Conservation (phyloP, 2,113 vertebrate species). For the Empidonax traillii region DNA sequence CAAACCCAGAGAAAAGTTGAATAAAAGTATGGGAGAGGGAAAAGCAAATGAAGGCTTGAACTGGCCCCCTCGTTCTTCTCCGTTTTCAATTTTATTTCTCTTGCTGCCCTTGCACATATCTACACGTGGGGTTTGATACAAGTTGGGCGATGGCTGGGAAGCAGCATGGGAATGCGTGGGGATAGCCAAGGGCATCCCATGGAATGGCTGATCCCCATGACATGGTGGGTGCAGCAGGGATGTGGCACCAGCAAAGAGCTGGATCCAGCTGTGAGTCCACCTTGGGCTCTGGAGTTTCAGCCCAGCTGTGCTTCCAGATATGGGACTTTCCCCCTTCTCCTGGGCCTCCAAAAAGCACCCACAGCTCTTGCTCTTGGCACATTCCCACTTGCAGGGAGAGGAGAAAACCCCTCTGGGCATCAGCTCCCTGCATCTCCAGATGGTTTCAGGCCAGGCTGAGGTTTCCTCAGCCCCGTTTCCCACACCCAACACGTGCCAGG, state of each 20-base stretch:
- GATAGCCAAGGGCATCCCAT: background rate
- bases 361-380: background rate
- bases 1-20: background rate
- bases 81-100: background rate
- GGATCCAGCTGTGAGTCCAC: fast-evolving
- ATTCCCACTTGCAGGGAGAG: background rate
- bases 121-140: fast-evolving
- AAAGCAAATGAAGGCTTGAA: background rate
- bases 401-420: background rate
- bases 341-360: background rate
- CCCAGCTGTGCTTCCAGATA: background rate
- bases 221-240: background rate
- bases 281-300: background rate
- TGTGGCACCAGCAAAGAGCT: background rate
- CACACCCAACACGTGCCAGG: fast-evolving
- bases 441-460: background rate
- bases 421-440: background rate
- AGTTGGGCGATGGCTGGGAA: fast-evolving
- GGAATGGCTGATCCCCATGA: fast-evolving
- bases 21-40: background rate
- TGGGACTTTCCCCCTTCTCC: background rate
- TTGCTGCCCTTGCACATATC: background rate
- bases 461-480: background rate
- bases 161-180: background rate
- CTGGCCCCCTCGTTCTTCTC: background rate